Conservation (phyloP, 1,140 invertebrate genomes). For the Physella acuta region DNA sequence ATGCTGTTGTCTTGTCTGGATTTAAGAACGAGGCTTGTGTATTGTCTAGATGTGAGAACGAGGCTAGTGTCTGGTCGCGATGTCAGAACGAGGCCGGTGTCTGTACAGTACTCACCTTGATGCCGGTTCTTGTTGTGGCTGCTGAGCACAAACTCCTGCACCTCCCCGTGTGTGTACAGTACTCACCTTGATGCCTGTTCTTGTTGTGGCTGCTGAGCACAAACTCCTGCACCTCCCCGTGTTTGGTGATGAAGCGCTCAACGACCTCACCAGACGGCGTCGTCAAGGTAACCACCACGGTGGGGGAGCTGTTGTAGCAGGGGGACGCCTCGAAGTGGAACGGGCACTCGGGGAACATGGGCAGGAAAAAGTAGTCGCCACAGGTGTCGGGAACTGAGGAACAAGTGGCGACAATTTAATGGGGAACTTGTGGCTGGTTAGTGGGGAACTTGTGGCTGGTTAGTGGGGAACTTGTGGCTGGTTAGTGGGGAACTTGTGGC, state of each 20-base stretch:
- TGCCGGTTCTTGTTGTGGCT: conserved; percentile 8
- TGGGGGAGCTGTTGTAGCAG: conserved; percentile 18
- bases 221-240: neutral
- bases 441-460: no score
- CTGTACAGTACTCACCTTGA: conserved; percentile 11
- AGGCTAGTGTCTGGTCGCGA: neutral
- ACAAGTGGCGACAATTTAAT: no score
- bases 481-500: no score
- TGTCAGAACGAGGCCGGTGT: neutral
- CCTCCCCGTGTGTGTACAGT: no score
- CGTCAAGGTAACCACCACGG: conserved; percentile 15
- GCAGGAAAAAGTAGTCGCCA: conserved; percentile 22
- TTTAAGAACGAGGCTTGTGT: neutral
- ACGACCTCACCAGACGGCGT: conserved; percentile 14
- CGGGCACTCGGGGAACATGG: conserved; percentile 10
- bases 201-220: neutral
- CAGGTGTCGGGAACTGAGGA: conserved; percentile 19
- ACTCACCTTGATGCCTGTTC: conserved; percentile 10
- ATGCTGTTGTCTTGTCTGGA: no score
- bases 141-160: neutral
- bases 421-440: no score
- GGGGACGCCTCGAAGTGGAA: conserved; percentile 12
- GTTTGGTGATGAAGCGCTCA: conserved; percentile 4
- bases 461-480: no score
- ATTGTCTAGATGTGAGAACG: neutral